phyloP scores from a whole-genome alignment of 2,797 vertebrate genomes.

The Danio jaintianensis region DNA sequence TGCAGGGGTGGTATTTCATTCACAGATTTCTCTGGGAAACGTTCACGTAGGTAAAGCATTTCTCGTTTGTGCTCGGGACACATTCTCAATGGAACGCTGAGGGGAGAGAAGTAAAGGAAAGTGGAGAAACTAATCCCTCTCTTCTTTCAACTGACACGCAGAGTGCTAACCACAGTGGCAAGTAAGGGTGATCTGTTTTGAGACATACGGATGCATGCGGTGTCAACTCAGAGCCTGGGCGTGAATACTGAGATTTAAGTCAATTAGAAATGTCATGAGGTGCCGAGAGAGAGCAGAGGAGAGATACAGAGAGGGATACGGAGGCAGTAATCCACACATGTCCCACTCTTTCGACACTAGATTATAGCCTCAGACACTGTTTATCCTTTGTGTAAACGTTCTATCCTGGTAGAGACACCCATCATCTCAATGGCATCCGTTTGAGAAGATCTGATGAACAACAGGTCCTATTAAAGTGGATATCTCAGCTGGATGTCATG shows the following conservation, averaged over 20 bases:
- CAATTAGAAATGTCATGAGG: conserved; percentile 61
- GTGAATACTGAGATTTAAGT: conserved; percentile 63
- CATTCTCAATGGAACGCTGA: conserved; percentile 71
- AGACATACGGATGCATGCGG: conserved; percentile 51
- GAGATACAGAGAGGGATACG: conserved; percentile 41
- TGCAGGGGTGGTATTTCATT: conserved; percentile 32
- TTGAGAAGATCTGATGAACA: conserved; percentile 44
- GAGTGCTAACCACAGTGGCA: conserved; percentile 52
- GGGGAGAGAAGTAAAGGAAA: conserved; percentile 59
- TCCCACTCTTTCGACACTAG: conserved; percentile 49
- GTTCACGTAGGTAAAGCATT: conserved; percentile 37
- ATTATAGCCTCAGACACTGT: conserved; percentile 40
- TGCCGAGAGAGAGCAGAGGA: conserved; percentile 32
- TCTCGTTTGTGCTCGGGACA: conserved; percentile 58
- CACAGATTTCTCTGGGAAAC: conserved; percentile 50
- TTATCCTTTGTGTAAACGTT: conserved; percentile 52
- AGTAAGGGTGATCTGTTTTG: conserved; percentile 52
- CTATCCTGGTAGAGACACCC: conserved; percentile 19
- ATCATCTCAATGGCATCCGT: conserved; percentile 32
- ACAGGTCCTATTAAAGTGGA: conserved; percentile 30
- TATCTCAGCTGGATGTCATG: background rate
- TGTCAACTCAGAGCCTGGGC: conserved; percentile 49
- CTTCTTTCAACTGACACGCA: conserved; percentile 47
- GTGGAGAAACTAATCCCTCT: conserved; percentile 50
- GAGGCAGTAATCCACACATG: conserved; percentile 45